phyloP scores from a whole-genome alignment of 2,113 vertebrate genomes.

The Jaculus jaculus region DNA sequence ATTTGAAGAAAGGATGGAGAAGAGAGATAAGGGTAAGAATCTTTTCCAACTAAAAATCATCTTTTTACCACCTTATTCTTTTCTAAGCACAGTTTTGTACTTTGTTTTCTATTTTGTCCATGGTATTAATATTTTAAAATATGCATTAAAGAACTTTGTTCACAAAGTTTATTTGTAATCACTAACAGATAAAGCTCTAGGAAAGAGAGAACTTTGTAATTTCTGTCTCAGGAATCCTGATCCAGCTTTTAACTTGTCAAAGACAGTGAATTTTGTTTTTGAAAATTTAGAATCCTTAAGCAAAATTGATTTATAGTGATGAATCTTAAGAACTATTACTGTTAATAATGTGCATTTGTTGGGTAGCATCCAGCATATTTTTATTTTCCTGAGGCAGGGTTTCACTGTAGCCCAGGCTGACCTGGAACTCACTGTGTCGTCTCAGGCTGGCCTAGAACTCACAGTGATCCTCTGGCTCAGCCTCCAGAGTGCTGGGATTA shows the following conservation, averaged over 20 bases:
- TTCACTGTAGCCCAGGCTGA: too few species aligned
- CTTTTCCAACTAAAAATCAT: neutral
- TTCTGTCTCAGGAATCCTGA: neutral
- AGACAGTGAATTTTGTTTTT: conserved; percentile 56
- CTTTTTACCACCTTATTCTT: neutral
- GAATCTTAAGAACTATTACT: conserved; percentile 34
- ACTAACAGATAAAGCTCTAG: neutral
- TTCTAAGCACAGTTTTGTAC: neutral
- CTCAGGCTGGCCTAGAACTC: too few species aligned
- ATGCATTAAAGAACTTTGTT: neutral
- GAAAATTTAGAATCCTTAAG: conserved; percentile 41
- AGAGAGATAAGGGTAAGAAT: neutral
- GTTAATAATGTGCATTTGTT: neutral
- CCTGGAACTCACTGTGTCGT: too few species aligned
- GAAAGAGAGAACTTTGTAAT: neutral
- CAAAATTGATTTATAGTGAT: neutral
- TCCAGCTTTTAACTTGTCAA: conserved; percentile 48
- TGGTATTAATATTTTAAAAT: conserved; percentile 19
- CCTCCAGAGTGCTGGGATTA: too few species aligned
- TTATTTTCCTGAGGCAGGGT: too few species aligned
- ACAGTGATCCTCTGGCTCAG: too few species aligned
- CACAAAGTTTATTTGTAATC: conserved; percentile 55
- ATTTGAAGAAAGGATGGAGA: neutral
- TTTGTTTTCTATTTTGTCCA: neutral
- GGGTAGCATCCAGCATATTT: neutral